Evolutionary conservation across 2,797 vertebrate genomes (phyloP).

Genomic region (Acrossocheilus fasciatus): DNA sequence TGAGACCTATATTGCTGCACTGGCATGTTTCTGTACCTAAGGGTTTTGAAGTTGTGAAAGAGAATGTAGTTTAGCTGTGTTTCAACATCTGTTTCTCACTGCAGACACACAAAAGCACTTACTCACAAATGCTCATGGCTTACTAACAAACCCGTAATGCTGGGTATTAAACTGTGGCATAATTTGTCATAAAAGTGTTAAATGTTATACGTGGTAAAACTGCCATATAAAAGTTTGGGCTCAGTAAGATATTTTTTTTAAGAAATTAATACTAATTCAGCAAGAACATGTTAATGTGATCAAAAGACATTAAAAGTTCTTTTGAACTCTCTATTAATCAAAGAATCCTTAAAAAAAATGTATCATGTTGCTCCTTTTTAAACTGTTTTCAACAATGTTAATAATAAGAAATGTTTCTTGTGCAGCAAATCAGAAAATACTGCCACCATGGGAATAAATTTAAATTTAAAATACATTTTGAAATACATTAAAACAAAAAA

Average conservation of each 20-base stretch:
- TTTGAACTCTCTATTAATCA: background rate
- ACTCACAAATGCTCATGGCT: background rate
- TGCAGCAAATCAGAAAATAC: background rate
- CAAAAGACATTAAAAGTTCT: background rate
- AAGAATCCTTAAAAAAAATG: background rate
- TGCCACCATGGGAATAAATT: background rate
- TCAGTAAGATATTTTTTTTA: background rate
- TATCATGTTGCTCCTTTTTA: background rate
- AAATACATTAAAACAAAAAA: background rate
- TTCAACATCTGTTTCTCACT: conserved; percentile 35
- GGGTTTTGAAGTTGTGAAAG: conserved; percentile 28
- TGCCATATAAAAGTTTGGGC: background rate
- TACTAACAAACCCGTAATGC: background rate
- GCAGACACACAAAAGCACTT: background rate
- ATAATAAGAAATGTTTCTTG: background rate
- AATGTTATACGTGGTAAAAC: background rate
- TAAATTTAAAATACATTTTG: background rate
- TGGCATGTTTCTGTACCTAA: conserved; percentile 7
- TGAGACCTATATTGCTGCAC: background rate
- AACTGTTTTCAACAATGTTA: background rate
- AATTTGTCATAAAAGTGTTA: background rate
- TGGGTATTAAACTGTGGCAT: background rate
- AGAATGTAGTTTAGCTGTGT: background rate
- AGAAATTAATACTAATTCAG: background rate
- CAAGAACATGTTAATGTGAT: background rate